Evolutionary conservation across 2,888 invertebrate genomes (phyloP).

Genomic region (Acanthosepion pharaonis): DNA sequence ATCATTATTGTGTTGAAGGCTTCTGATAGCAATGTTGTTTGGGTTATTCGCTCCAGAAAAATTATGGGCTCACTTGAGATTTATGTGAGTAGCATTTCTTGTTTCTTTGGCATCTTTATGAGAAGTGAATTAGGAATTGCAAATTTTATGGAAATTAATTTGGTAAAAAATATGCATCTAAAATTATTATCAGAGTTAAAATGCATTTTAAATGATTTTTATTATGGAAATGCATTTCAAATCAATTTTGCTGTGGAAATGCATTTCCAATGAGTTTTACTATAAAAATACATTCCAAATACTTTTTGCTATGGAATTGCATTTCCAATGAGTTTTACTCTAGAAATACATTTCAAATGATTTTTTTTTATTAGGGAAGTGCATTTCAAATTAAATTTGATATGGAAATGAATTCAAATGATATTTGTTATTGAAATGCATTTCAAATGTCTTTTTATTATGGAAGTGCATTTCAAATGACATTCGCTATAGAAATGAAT

Average conservation of each 20-base stretch:
- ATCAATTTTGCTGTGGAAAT: neutral
- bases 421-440: neutral
- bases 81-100: conserved; percentile 24
- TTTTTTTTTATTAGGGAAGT: too few relatives aligned
- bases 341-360: too few relatives aligned
- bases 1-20: conserved; percentile 41
- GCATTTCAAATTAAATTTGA: too few relatives aligned
- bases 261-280: neutral
- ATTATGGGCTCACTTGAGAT: conserved; percentile 42
- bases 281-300: neutral
- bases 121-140: neutral
- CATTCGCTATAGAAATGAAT: neutral
- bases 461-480: neutral
- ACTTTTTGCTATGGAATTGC: neutral
- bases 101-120: neutral
- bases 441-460: neutral
- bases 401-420: too few relatives aligned
- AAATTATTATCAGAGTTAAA: neutral
- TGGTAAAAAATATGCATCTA: too few relatives aligned
- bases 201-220: neutral
- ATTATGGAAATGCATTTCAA: neutral
- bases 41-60: conserved; percentile 43
- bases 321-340: neutral
- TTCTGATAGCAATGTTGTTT: conserved; percentile 6
- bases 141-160: too few relatives aligned